These are phyloP conservation scores for Doryteuthis pealeii DNA, from an alignment of 1,140 invertebrate species.

Conservation along the genomic window DNA sequence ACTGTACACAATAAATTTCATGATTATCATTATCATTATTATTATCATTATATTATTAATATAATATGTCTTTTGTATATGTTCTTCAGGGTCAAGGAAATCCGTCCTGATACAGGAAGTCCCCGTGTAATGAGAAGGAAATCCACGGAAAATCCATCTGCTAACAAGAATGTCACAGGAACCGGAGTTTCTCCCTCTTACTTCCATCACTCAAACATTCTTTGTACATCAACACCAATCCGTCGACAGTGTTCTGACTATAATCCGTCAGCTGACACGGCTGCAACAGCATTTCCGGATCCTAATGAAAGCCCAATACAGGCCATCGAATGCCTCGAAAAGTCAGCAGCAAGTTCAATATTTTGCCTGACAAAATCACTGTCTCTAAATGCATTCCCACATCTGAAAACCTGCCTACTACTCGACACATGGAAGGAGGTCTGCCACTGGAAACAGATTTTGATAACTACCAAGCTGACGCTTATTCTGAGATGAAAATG, in stretches of 20 bases:
- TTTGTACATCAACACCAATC: slow-evolving; percentile 56
- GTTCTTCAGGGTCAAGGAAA: slow-evolving; percentile 46
- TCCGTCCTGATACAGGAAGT: slow-evolving; percentile 28
- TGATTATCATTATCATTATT: too few species aligned
- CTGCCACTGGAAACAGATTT: neutral
- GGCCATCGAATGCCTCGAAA: slow-evolving; percentile 43
- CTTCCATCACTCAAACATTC: slow-evolving; percentile 55
- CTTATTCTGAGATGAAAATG: too few species aligned
- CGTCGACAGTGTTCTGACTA: slow-evolving; percentile 30
- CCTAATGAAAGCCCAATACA: slow-evolving; percentile 49
- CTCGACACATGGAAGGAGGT: neutral
- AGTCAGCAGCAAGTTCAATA: slow-evolving; percentile 10
- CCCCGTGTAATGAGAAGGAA: neutral
- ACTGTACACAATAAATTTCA: too few species aligned
- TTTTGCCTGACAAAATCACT: slow-evolving; percentile 6
- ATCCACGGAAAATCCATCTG: neutral
- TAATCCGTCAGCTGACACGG: slow-evolving; percentile 25
- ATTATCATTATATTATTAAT: too few species aligned
- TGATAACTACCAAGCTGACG: neutral
- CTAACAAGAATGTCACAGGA: slow-evolving; percentile 36
- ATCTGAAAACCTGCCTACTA: neutral
- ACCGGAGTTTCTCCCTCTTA: slow-evolving; percentile 34
- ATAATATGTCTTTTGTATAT: too few species aligned
- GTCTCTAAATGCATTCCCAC: neutral
- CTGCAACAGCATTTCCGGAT: slow-evolving; percentile 29